Base-by-base conservation (phyloP, 2,888 invertebrate species). In the Drosophila suboccidentalis region DNA sequence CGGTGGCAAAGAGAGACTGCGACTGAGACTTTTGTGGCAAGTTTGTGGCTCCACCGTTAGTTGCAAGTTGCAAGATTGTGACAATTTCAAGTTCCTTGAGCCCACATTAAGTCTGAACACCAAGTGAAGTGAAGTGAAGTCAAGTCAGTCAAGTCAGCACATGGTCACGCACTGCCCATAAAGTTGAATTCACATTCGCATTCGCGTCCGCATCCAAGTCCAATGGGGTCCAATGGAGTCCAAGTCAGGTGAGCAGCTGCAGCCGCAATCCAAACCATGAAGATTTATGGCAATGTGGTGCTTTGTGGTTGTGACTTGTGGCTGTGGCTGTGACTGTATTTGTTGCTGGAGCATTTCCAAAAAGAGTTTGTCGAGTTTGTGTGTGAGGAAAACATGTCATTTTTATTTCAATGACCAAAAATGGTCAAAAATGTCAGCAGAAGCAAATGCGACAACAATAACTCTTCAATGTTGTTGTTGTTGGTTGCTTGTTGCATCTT, bases 321-420 rank as follows among this genome's bases (percentile, higher is more conserved):
- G 49, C 22, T 5, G 5, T 19, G 38, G 49, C 22, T 5, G 5
- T 5, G 22, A 5, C 22, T 26, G 26, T 26, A 26, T 26, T 22
- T 47, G 58, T 22, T 54, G 71, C 65, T 69, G 77, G 60, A 54
- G 73, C 74, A 79, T 71, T 54, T 74, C 86, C 87, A 86, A 86
- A 86, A 86, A 88, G 78, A 82, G 89, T 81, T 85, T 80, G 26
- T 75, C 60, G 78, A 77, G 80, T 82, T 85, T 36, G 78, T 80
- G 78, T 80, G 86, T 91, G 90, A 90, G 90, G 83, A 86, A 90
- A 86, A 86, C 84, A 86, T 90, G 86, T 86, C 90, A 90, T 86
- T 86, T 86, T 90, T 90, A 80, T 88, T 82, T 86, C 81, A 79
- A 78, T 90, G 87, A 73, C 90, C 84, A 89, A 89, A 90, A 80